Percentiles rank a stretch among this genome's conserved stretches.
phyloP scores from a whole-genome alignment of 2,888 invertebrate species.

The Phragmatobia fuliginosa region DNA sequence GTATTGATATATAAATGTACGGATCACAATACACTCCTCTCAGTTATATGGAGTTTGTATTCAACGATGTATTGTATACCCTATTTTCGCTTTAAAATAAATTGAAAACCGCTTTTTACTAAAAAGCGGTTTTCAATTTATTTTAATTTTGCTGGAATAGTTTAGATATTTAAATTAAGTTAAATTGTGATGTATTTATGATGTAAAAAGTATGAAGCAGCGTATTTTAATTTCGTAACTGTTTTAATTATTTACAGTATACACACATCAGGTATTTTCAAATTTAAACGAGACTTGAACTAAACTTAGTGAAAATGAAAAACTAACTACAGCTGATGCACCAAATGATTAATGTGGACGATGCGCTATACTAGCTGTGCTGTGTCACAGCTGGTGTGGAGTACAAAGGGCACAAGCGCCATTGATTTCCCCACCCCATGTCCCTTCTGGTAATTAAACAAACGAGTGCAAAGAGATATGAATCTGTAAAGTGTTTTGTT shows the following conservation, averaged over 20 bases:
- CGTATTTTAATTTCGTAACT: too few relatives aligned
- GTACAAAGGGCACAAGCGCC: neutral
- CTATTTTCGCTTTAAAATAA: neutral
- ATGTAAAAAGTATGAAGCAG: too few relatives aligned
- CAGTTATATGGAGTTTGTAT: neutral
- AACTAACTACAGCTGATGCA: too few relatives aligned
- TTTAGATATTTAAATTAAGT: too few relatives aligned
- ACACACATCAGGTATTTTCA: too few relatives aligned
- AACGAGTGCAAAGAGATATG: slow-evolving; percentile 29
- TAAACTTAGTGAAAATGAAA: neutral
- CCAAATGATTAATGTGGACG: too few relatives aligned
- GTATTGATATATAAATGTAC: neutral
- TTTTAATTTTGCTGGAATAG: neutral
- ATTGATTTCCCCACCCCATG: neutral
- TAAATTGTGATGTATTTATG: too few relatives aligned
- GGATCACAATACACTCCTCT: neutral
- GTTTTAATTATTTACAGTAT: neutral
- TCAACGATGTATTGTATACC: neutral
- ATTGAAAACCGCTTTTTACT: too few relatives aligned
- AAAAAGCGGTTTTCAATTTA: neutral
- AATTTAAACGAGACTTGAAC: too few relatives aligned
- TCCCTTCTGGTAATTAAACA: slow-evolving; percentile 19
- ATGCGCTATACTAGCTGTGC: too few relatives aligned
- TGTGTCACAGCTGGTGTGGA: neutral
- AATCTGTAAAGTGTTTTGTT: slow-evolving; percentile 41